Percentiles rank a stretch among this genome's conserved stretches.
Evolutionary conservation across 1,140 invertebrate genomes (phyloP).

Genomic region (Drosophila truncata): DNA sequence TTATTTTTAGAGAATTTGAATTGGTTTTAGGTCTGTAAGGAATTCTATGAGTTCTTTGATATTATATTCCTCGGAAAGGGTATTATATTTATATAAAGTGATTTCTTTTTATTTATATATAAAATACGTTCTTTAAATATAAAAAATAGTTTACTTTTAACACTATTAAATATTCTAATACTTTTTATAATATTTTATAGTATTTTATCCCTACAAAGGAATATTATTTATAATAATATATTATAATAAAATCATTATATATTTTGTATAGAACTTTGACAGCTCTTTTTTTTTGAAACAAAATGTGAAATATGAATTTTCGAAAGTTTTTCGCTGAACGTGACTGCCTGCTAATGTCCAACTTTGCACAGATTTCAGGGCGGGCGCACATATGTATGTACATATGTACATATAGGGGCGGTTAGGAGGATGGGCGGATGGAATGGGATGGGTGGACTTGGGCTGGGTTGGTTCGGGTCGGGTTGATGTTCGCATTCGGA

Average conservation of each 20-base stretch:
- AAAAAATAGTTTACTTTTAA: background rate
- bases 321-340: slow-evolving; percentile 7
- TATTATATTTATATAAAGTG: background rate
- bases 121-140: background rate
- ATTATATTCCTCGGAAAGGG: background rate
- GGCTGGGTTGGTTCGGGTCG: background rate
- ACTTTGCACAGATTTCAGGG: slow-evolving; percentile 15
- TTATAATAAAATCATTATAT: background rate
- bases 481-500: background rate
- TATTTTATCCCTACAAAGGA: background rate
- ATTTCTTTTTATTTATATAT: background rate
- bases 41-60: background rate
- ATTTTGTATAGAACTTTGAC: background rate
- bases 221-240: background rate
- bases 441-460: background rate
- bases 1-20: background rate
- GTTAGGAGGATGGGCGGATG: background rate
- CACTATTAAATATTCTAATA: background rate
- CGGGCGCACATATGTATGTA: slow-evolving; percentile 1
- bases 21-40: background rate
- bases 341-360: slow-evolving; percentile 18
- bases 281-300: background rate
- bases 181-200: background rate
- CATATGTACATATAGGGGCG: background rate
- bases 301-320: slow-evolving; percentile 4